These are phyloP conservation scores for Agonopterix heracliana DNA, from an alignment of 2,888 invertebrate genomes.

Conservation along the genomic window DNA sequence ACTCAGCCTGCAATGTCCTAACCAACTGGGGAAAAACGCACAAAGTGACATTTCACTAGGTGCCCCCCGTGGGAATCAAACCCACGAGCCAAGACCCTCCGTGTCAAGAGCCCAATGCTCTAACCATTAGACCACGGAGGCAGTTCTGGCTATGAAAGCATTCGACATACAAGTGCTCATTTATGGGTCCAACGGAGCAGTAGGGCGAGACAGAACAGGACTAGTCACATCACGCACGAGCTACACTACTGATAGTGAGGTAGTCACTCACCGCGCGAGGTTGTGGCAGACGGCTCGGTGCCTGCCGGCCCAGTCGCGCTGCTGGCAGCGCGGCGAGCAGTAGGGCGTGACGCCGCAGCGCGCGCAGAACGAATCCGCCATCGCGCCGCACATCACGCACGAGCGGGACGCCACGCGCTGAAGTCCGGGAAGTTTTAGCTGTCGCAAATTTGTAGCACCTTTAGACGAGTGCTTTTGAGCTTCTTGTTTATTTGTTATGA, in stretches of 20 bases:
- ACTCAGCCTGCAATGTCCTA: too few species aligned
- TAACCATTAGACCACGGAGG: too few species aligned
- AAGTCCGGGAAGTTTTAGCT: constrained; percentile 51
- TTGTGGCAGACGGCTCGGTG: constrained; percentile 53
- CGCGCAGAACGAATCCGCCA: constrained; percentile 42
- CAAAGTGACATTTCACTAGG: too few species aligned
- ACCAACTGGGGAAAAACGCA: too few species aligned
- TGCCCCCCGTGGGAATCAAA: too few species aligned
- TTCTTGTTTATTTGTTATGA: not conserved
- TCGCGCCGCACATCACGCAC: constrained; percentile 46
- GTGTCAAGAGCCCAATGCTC: too few species aligned
- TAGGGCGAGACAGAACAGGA: too few species aligned
- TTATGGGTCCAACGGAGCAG: too few species aligned
- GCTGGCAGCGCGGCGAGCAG: constrained; percentile 49
- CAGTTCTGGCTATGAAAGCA: too few species aligned
- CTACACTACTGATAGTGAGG: not conserved
- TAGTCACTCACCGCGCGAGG: constrained; percentile 37
- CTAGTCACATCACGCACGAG: not conserved
- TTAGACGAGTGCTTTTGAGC: not conserved
- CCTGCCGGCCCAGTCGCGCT: constrained; percentile 43
- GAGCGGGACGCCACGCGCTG: constrained; percentile 30
- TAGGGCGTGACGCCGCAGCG: constrained; percentile 55
- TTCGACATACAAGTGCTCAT: too few species aligned
- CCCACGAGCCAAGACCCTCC: too few species aligned
- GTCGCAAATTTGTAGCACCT: constrained; percentile 14